Evolutionary conservation across 2,113 vertebrate genomes (phyloP).

Genomic region (Labrus mixtus): DNA sequence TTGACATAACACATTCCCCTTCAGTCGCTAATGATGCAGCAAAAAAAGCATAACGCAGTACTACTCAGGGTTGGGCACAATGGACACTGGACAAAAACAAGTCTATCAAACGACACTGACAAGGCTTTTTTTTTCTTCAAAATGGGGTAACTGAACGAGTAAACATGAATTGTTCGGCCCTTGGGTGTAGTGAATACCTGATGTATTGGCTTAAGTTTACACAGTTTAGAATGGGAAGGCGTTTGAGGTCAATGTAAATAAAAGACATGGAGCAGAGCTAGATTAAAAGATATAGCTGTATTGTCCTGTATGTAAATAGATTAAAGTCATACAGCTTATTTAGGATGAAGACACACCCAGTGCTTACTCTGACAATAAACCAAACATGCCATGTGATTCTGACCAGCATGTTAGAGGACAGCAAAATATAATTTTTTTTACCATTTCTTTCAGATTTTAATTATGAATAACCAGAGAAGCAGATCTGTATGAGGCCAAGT

Average conservation of each 20-base stretch:
- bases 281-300: conserved; percentile 24
- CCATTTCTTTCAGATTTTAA: too few relatives aligned
- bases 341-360: conserved; percentile 12
- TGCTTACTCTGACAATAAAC: conserved; percentile 15
- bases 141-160: conserved; percentile 39
- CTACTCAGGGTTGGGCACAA: conserved; percentile 18
- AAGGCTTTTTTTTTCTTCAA: conserved; percentile 43
- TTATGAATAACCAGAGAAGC: too few relatives aligned
- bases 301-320: conserved; percentile 46
- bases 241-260: conserved; percentile 59
- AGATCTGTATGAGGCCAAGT: too few relatives aligned
- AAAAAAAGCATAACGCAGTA: not conserved
- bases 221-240: conserved; percentile 23
- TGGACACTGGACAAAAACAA: conserved; percentile 36
- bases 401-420: not conserved
- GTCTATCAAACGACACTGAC: conserved; percentile 15
- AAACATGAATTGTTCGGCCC: conserved; percentile 49
- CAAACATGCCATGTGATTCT: not conserved
- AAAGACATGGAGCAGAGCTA: conserved; percentile 10
- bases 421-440: too few relatives aligned
- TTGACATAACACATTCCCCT: not conserved
- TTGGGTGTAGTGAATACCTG: conserved; percentile 47
- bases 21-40: conserved; percentile 20
- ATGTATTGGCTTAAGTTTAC: conserved; percentile 40
- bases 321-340: conserved; percentile 23